phyloP scores from a whole-genome alignment of 2,888 invertebrate genomes.

The Arrhopalites spinosus region DNA sequence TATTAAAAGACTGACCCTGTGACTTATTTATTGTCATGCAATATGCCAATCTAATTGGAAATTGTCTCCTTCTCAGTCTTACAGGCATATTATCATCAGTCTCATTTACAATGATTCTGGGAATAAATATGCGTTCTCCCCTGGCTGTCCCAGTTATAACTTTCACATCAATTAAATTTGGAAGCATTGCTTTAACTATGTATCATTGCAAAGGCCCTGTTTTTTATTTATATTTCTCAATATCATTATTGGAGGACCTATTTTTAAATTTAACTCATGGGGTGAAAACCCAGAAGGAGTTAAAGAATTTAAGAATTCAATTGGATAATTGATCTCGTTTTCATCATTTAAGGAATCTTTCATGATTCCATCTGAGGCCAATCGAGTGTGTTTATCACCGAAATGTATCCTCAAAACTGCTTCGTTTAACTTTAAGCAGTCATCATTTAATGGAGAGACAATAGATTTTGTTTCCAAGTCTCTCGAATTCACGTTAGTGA shows the following conservation, averaged over 20 bases:
- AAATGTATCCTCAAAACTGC: background rate
- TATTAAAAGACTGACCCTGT: constrained; percentile 57
- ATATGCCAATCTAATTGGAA: constrained; percentile 57
- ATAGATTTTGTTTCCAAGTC: background rate
- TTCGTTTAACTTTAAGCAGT: background rate
- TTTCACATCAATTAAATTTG: constrained; percentile 41
- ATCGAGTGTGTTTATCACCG: background rate
- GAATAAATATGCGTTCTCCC: constrained; percentile 52
- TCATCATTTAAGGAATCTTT: background rate
- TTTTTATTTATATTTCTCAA: constrained; percentile 47
- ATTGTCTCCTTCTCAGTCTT: constrained; percentile 53
- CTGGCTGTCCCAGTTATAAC: constrained; percentile 33
- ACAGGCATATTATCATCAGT: constrained; percentile 48
- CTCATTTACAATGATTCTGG: constrained; percentile 50
- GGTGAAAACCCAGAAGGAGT: constrained; percentile 10
- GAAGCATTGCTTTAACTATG: constrained; percentile 40
- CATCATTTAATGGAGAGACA: background rate
- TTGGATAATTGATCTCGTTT: background rate
- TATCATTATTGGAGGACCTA: constrained; percentile 49
- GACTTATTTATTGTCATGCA: constrained; percentile 57
- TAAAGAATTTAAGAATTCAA: constrained; percentile 2
- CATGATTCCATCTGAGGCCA: background rate
- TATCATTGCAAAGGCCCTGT: constrained; percentile 51
- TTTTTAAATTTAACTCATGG: constrained; percentile 24
- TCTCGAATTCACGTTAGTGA: background rate